Percentiles rank a stretch among this genome's conserved stretches.
phyloP scores from a whole-genome alignment of 2,113 vertebrate species.

The Rhipidura dahli region DNA sequence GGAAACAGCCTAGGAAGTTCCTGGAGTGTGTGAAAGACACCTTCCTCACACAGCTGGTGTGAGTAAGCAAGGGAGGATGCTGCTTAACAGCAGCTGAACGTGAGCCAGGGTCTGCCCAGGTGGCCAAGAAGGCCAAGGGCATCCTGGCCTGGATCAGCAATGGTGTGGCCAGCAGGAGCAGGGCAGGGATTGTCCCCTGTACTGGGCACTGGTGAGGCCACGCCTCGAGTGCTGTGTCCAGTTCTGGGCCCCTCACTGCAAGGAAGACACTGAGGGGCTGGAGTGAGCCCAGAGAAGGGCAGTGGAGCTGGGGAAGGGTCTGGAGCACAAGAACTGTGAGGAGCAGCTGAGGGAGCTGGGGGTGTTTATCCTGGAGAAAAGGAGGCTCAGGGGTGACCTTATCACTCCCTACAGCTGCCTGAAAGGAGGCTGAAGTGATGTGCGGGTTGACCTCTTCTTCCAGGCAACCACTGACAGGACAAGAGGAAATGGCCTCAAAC shows the following conservation, averaged over 20 bases:
- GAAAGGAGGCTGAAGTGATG: fast-evolving
- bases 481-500: not conserved
- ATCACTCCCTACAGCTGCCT: fast-evolving
- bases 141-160: not conserved
- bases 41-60: not conserved
- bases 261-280: not conserved
- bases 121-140: not conserved
- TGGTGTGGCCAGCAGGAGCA: not conserved
- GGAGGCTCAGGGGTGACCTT: not conserved
- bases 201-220: not conserved
- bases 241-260: not conserved
- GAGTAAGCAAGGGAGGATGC: not conserved
- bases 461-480: not conserved
- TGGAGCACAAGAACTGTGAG: not conserved
- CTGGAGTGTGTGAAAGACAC: not conserved
- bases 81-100: not conserved
- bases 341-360: not conserved
- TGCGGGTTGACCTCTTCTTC: too few species aligned
- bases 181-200: not conserved
- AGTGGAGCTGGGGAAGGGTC: not conserved
- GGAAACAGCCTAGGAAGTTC: not conserved
- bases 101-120: not conserved
- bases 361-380: not conserved
- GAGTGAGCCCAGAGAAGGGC: not conserved
- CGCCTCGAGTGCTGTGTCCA: not conserved